Conservation (phyloP, 2,888 invertebrate genomes). For the Tholera decimalis region DNA sequence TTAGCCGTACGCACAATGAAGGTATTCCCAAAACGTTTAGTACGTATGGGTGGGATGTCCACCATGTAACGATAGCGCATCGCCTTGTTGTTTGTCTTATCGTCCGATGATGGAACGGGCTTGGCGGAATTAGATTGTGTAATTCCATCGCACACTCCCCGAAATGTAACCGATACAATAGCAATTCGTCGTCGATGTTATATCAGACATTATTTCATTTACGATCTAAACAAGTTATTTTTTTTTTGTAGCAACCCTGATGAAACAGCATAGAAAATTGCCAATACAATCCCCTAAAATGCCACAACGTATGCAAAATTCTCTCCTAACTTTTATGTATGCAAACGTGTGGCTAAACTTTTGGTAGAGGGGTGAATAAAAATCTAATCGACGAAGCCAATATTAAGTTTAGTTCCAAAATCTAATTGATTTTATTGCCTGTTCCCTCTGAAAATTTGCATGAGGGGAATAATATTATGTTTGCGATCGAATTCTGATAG, state of each 20-base stretch:
- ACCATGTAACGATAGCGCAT: no score
- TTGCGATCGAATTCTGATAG: slow-evolving; percentile 54
- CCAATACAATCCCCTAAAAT: slow-evolving; percentile 30
- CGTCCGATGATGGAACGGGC: no score
- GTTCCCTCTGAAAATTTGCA: slow-evolving; percentile 55
- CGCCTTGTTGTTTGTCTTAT: no score
- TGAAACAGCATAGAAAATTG: slow-evolving; percentile 34
- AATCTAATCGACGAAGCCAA: slow-evolving; percentile 61
- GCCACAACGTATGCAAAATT: slow-evolving; percentile 38
- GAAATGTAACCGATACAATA: no score
- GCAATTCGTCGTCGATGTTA: neutral
- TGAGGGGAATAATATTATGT: slow-evolving; percentile 54
- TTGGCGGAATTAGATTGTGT: no score
- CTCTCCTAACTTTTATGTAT: slow-evolving; percentile 46
- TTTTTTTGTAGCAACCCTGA: neutral
- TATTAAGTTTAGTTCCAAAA: slow-evolving; percentile 53
- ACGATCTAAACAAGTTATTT: neutral
- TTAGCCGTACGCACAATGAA: no score
- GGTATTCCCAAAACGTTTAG: no score
- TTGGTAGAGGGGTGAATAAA: slow-evolving; percentile 45
- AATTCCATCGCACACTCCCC: no score
- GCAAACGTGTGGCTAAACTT: slow-evolving; percentile 54
- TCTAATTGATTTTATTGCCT: slow-evolving; percentile 64
- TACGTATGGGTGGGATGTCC: no score
- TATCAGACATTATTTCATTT: neutral